Conservation (phyloP, 2,888 invertebrate genomes). For the Coronaproctus castanopsis region DNA sequence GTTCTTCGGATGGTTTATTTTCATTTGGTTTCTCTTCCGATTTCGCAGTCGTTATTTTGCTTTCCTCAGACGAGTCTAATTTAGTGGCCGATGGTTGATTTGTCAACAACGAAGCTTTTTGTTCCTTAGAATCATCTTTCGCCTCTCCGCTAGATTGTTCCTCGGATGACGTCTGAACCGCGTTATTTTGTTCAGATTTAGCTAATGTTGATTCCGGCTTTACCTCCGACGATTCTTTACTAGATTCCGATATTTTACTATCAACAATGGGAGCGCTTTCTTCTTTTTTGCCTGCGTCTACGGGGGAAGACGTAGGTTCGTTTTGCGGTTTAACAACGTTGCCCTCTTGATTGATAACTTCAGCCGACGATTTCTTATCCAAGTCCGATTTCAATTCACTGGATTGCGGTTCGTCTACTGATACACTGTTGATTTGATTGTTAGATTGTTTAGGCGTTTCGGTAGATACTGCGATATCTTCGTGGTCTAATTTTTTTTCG, state of each 20-base stretch:
- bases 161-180: neutral
- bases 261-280: neutral
- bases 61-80: too few relatives aligned
- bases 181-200: neutral
- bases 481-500: neutral
- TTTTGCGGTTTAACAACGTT: neutral
- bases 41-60: neutral
- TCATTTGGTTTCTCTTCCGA: neutral
- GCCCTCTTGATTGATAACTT: neutral
- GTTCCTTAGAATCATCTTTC: neutral
- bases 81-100: neutral
- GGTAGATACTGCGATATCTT: conserved; percentile 4
- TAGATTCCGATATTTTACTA: neutral
- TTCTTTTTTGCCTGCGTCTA: neutral
- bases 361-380: conserved; percentile 16
- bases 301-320: neutral
- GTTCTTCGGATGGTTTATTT: conserved; percentile 7
- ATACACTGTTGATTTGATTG: conserved; percentile 9
- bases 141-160: neutral
- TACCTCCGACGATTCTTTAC: neutral
- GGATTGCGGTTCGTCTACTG: conserved; percentile 14
- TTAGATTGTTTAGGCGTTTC: conserved; percentile 10
- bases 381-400: conserved; percentile 10
- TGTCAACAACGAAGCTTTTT: neutral
- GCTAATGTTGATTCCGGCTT: neutral